Conservation (phyloP, 2,797 vertebrate genomes). For the Myotis pilosus region DNA sequence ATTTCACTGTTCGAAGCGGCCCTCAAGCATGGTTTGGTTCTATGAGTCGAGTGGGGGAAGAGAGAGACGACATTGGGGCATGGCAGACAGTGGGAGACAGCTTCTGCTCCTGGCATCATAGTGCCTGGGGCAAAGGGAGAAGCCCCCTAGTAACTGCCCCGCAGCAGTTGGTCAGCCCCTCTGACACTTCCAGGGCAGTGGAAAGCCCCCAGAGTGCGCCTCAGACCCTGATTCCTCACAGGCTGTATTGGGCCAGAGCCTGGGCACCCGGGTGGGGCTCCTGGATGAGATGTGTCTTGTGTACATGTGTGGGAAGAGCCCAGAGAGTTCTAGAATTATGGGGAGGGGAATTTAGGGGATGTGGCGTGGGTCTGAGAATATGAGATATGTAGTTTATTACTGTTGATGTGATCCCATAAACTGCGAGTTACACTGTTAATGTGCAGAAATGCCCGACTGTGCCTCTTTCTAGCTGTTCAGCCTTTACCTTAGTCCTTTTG, state of each 20-base stretch:
- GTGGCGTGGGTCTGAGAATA: neutral
- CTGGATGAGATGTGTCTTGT: neutral
- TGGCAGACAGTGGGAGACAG: neutral
- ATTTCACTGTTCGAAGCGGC: neutral
- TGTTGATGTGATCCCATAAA: neutral
- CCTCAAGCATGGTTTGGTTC: neutral
- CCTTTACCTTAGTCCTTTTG: neutral
- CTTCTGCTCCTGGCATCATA: neutral
- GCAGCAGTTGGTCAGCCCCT: neutral
- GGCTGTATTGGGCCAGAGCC: neutral
- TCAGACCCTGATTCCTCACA: neutral
- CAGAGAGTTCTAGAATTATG: neutral
- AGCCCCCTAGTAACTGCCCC: too few species aligned
- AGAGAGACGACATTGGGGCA: neutral
- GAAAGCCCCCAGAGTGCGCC: neutral
- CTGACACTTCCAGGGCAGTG: neutral
- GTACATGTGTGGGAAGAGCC: neutral
- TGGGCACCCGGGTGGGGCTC: neutral
- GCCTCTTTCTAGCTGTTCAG: neutral
- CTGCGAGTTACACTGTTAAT: neutral
- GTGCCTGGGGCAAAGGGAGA: neutral
- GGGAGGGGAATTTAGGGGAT: neutral
- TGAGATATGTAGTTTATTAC: neutral
- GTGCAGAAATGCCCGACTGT: neutral
- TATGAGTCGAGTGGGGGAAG: neutral